Conservation (phyloP, 2,888 invertebrate species). For the Pristionchus maxplancki region DNA sequence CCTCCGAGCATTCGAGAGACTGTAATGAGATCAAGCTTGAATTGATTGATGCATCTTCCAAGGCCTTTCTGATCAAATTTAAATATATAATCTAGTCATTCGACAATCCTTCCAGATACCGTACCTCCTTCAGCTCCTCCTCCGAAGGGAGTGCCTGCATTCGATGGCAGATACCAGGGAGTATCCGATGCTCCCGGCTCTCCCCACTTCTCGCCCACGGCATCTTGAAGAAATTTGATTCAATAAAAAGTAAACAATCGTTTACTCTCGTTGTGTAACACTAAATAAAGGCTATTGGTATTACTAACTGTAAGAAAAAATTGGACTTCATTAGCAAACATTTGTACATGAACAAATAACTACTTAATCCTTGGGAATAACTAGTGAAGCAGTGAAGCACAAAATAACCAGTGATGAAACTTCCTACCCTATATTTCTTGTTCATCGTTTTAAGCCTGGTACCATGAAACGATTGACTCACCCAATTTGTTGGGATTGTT, state of each 20-base stretch:
- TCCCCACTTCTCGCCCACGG: conserved; percentile 59
- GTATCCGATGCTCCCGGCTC: conserved; percentile 59
- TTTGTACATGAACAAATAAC: no score
- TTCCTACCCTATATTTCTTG: no score
- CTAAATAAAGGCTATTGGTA: no score
- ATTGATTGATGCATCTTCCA: no score
- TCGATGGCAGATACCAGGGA: conserved; percentile 64
- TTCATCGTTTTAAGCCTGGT: no score
- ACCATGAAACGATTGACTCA: conserved; percentile 14
- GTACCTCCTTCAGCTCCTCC: conserved; percentile 46
- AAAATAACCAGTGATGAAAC: no score
- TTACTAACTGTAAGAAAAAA: no score
- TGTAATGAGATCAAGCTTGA: not conserved
- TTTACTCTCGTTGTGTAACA: no score
- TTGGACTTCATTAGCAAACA: no score
- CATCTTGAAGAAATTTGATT: conserved; percentile 50
- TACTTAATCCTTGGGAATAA: no score
- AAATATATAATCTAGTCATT: not conserved
- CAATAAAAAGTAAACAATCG: no score
- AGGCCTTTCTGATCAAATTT: not conserved
- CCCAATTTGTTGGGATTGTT: conserved; percentile 66
- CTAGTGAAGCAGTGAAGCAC: no score
- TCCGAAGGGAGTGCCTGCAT: conserved; percentile 44
- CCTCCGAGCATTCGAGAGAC: conserved; percentile 48
- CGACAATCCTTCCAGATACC: not conserved